Base-by-base conservation (phyloP, 2,888 invertebrate genomes). In the Cyclophora albipunctata region DNA sequence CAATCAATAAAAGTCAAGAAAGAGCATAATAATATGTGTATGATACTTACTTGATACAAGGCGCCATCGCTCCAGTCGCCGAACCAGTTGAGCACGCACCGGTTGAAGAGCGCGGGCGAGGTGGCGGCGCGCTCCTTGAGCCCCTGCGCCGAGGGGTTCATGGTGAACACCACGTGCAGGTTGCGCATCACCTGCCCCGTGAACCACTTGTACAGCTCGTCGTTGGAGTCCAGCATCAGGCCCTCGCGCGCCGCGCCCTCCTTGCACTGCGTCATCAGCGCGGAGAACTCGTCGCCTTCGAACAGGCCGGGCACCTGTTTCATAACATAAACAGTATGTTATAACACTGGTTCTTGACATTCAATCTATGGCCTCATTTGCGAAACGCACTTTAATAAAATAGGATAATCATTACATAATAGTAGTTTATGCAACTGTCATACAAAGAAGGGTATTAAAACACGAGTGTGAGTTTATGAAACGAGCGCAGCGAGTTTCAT, bases 171-270 rank as follows among this genome's bases (percentile, higher is more conserved):
- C 5, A 99, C 99, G 84, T 99, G 99, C 46, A 99, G 90, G 81
- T 99, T 99, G 57, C 96, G 94, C 97, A 99, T 99, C 41, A 99
- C 98, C 92, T 98, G 96, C 34, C 97, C 96, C 0, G 99, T 99
- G 82, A 99, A 99, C 99, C 99, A 99, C 90, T 99, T 99, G 86
- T 99, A 99, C 5, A 99, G 87, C 80, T 99, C 99, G 79, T 99
- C 99, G 66, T 95, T 96, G 0, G 98, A 97, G 83, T 99, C 99
- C 45, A 99, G 88, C 98, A 99, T 99, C 44, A 98, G 90, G 3
- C 99, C 99, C 85, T 99, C 98, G 53, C 98, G 91, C 75, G 98
- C 98, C 1, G 99, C 98, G 3, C 99, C 99, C 86, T 99, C 99
- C 81, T 99, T 99, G 81, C 99, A 99, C 78, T 99, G 99, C 0